Conservation (phyloP, 2,888 invertebrate species). For the Cabera pusaria region DNA sequence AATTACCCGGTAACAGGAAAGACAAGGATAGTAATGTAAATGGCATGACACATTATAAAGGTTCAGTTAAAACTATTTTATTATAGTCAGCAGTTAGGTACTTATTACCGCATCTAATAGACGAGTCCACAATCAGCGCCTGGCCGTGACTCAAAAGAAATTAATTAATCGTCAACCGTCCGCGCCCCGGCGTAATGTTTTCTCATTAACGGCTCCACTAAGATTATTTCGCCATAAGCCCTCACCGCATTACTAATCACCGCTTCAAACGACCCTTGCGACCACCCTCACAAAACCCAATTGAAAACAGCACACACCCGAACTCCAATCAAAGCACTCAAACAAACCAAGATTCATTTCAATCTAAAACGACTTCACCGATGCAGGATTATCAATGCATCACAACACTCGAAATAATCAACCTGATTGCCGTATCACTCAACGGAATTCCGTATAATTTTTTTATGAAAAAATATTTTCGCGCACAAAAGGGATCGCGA, state of each 20-base stretch:
- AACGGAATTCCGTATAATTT: conserved; percentile 24
- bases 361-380: conserved; percentile 37
- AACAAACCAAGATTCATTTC: conserved; percentile 47
- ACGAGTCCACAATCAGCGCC: conserved; percentile 13
- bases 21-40: too few relatives aligned
- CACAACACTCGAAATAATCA: conserved; percentile 25
- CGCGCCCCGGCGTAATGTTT: conserved; percentile 50
- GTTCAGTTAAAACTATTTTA: too few relatives aligned
- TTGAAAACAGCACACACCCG: conserved; percentile 52
- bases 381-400: conserved; percentile 25
- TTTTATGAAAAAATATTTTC: conserved; percentile 24
- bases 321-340: conserved; percentile 44
- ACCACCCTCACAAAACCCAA: conserved; percentile 45
- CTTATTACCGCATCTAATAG: conserved; percentile 19
- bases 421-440: conserved; percentile 28
- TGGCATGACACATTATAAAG: too few relatives aligned
- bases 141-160: conserved; percentile 42
- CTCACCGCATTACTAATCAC: conserved; percentile 67
- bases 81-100: too few relatives aligned
- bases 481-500: conserved; percentile 47
- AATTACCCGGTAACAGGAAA: too few relatives aligned
- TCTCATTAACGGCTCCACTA: conserved; percentile 67
- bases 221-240: conserved; percentile 69
- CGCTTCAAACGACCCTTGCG: conserved; percentile 60
- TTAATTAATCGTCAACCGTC: conserved; percentile 56